Percentiles rank a stretch among this genome's conserved stretches.
These are phyloP conservation scores for Laticauda laticaudata DNA, from an alignment of 2,113 vertebrate genomes.

Conservation along the genomic window DNA sequence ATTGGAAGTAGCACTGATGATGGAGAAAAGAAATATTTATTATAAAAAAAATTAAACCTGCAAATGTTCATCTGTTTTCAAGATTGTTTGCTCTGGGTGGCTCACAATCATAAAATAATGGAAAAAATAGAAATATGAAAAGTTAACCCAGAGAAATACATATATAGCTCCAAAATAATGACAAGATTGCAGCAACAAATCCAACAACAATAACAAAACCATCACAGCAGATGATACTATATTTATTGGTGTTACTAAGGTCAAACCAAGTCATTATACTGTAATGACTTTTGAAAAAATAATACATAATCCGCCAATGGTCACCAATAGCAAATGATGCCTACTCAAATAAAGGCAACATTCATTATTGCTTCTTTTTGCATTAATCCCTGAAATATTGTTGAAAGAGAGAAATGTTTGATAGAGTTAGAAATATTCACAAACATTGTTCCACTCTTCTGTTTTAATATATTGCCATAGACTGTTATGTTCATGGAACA, in stretches of 20 bases:
- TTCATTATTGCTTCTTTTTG: background rate
- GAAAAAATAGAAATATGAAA: background rate
- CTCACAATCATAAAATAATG: background rate
- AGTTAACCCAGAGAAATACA: background rate
- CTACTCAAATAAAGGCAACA: background rate
- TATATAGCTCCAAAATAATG: background rate
- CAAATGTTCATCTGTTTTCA: background rate
- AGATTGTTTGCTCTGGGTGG: background rate
- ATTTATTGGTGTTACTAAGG: background rate
- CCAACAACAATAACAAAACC: background rate
- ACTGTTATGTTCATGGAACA: background rate
- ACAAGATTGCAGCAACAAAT: background rate
- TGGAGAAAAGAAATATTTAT: background rate
- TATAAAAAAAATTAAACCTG: background rate
- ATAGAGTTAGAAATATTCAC: background rate
- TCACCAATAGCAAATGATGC: background rate
- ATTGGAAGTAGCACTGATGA: background rate
- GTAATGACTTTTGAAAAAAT: background rate
- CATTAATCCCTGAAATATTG: background rate
- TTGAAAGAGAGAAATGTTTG: background rate
- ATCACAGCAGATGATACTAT: background rate
- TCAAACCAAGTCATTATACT: background rate
- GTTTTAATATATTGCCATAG: background rate
- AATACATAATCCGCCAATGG: background rate
- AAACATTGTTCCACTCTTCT: background rate